phyloP scores from a whole-genome alignment of 2,113 vertebrate species.

The Trichechus manatus region DNA sequence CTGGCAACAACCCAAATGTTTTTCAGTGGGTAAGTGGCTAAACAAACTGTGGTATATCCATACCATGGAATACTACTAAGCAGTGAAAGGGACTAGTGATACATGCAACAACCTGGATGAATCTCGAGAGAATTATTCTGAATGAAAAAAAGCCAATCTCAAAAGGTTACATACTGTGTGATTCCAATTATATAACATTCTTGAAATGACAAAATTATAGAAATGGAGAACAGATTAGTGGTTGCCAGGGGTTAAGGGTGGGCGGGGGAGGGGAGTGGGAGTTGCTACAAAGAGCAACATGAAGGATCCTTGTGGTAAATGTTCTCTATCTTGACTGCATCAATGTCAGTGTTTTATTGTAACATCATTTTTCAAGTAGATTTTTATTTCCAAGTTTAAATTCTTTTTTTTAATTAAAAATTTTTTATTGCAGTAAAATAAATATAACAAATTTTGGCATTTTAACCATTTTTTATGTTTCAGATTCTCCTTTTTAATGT shows the following conservation, averaged over 20 bases:
- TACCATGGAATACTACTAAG: too few relatives aligned
- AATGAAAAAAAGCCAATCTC: background rate
- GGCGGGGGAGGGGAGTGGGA: background rate
- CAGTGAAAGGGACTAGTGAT: background rate
- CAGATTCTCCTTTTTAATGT: too few relatives aligned
- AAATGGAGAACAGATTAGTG: conserved; percentile 42
- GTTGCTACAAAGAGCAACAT: background rate
- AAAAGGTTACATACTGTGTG: background rate
- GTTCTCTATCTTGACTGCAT: background rate
- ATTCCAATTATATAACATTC: conserved; percentile 37
- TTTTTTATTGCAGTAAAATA: background rate
- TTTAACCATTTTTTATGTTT: too few relatives aligned
- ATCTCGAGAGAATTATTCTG: background rate
- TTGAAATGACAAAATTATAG: conserved; percentile 47
- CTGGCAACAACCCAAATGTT: background rate
- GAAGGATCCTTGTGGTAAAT: background rate
- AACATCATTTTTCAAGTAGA: background rate
- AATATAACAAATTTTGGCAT: background rate
- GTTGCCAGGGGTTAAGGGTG: background rate
- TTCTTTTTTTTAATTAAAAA: background rate
- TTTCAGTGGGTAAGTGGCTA: background rate
- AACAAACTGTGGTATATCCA: background rate
- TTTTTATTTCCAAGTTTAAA: background rate
- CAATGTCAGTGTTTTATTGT: background rate
- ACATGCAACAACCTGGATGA: background rate